Evolutionary conservation across 2,888 invertebrate genomes (phyloP).

Genomic region (Limnephilus lunatus): DNA sequence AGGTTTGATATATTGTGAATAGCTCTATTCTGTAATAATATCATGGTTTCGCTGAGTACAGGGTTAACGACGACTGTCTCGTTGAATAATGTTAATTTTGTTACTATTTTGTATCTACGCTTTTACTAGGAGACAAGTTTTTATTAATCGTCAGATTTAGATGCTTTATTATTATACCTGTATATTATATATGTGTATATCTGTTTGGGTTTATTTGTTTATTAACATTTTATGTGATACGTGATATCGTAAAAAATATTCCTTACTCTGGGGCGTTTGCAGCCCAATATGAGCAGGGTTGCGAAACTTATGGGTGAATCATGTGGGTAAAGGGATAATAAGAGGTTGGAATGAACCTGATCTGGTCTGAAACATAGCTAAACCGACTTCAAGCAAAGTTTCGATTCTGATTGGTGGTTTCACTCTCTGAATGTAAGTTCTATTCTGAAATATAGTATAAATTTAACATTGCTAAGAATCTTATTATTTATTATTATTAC

Average conservation of each 20-base stretch:
- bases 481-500: no score
- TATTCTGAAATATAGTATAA: no score
- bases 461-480: no score
- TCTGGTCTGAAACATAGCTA: not conserved
- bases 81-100: not conserved
- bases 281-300: not conserved
- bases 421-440: not conserved
- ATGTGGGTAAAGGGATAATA: not conserved
- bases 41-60: not conserved
- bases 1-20: not conserved
- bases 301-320: no score
- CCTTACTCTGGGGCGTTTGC: not conserved
- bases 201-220: not conserved
- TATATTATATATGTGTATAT: not conserved
- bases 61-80: not conserved
- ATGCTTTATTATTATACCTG: not conserved
- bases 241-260: not conserved
- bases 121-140: not conserved
- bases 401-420: not conserved
- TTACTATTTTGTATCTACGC: slow-evolving; percentile 13
- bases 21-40: not conserved
- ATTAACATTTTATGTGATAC: not conserved
- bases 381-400: not conserved
- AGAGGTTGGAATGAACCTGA: not conserved
- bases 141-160: not conserved